phyloP scores from a whole-genome alignment of 2,888 invertebrate genomes.

The Stenchaetothrips biformis region DNA sequence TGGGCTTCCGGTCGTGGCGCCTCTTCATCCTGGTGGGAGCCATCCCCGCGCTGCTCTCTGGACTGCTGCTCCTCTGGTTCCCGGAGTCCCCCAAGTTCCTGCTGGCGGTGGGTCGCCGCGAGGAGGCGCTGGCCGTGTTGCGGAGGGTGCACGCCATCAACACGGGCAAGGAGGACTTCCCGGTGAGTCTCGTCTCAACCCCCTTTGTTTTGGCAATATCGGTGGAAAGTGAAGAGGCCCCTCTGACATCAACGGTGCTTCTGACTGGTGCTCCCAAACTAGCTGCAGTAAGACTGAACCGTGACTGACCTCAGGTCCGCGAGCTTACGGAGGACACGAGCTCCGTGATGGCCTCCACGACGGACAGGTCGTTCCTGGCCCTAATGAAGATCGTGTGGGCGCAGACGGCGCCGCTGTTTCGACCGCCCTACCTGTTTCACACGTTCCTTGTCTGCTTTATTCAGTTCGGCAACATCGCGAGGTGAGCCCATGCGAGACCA shows the following conservation, averaged over 20 bases:
- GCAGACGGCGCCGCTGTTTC: conserved; percentile 36
- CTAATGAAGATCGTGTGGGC: conserved; percentile 31
- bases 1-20: conserved; percentile 32
- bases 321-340: conserved; percentile 13
- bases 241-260: too few species aligned
- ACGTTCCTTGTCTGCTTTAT: conserved; percentile 34
- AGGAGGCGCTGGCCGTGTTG: conserved; percentile 32
- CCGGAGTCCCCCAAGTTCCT: conserved; percentile 36
- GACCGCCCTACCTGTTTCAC: conserved; percentile 31
- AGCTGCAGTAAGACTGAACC: background rate
- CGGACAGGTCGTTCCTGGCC: conserved; percentile 1
- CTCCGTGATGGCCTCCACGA: background rate
- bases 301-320: background rate
- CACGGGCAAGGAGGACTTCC: conserved; percentile 31
- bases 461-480: conserved; percentile 35
- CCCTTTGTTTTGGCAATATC: too few species aligned
- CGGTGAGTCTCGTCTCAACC: conserved; percentile 27
- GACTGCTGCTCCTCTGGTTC: conserved; percentile 28
- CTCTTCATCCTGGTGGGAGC: conserved; percentile 33
- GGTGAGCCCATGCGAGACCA: conserved; percentile 30
- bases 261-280: too few species aligned
- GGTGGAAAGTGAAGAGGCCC: too few species aligned
- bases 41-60: conserved; percentile 33
- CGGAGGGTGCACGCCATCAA: conserved; percentile 31
- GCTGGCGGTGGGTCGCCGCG: conserved; percentile 29